phyloP scores from a whole-genome alignment of 2,113 vertebrate species.

The Oophaga pumilio region DNA sequence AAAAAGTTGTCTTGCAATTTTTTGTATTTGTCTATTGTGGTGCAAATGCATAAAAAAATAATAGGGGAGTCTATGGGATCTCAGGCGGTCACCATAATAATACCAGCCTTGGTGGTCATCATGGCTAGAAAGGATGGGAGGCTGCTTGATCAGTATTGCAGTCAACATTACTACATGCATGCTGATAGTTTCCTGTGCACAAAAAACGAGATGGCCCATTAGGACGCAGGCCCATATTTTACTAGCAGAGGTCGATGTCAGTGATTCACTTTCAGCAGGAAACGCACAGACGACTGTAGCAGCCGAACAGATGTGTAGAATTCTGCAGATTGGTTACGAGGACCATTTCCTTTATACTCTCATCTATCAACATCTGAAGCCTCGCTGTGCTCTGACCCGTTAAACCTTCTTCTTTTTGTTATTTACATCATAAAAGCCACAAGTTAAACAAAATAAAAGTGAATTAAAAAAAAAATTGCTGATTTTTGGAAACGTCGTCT shows the following conservation, averaged over 20 bases:
- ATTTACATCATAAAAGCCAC: slow-evolving; percentile 2
- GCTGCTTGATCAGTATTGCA: too few species aligned
- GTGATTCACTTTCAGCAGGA: not conserved
- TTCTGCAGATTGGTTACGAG: not conserved
- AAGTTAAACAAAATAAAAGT: not conserved
- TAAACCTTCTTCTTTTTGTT: not conserved
- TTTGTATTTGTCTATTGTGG: too few species aligned
- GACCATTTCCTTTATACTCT: slow-evolving; percentile 5
- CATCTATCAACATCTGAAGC: not conserved
- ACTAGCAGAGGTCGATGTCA: not conserved
- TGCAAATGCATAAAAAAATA: too few species aligned
- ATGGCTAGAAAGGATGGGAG: too few species aligned
- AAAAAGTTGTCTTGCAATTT: too few species aligned
- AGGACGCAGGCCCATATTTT: not conserved
- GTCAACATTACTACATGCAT: not conserved
- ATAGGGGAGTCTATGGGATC: too few species aligned
- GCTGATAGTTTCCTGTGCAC: not conserved
- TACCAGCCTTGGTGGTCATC: too few species aligned
- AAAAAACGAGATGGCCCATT: not conserved
- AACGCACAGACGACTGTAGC: not conserved
- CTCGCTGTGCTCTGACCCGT: not conserved
- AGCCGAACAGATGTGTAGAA: slow-evolving; percentile 1
- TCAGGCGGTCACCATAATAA: too few species aligned
- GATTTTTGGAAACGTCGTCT: not conserved
- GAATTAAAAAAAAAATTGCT: not conserved